phyloP scores from a whole-genome alignment of 1,140 invertebrate species.

The Drosophila sp. region DNA sequence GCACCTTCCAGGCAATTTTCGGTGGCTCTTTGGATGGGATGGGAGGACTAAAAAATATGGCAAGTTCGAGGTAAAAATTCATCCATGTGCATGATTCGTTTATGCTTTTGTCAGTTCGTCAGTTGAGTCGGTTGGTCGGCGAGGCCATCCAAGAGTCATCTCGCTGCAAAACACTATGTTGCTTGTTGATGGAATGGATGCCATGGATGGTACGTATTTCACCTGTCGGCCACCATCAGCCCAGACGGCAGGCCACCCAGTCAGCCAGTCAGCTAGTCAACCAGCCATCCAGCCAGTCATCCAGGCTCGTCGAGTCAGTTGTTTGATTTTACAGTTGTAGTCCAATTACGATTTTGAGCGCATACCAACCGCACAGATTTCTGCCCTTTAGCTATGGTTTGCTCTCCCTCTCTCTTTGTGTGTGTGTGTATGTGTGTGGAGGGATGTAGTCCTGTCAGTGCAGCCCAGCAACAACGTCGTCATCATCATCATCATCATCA shows the following conservation, averaged over 20 bases:
- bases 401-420: slow-evolving; percentile 16
- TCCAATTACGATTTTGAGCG: slow-evolving; percentile 80
- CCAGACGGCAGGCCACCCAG: neutral
- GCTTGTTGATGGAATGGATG: neutral
- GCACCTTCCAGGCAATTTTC: slow-evolving; percentile 39
- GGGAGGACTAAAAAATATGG: slow-evolving; percentile 19
- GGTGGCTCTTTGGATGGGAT: neutral
- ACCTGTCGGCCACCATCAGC: slow-evolving; percentile 22
- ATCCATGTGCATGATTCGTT: slow-evolving; percentile 82
- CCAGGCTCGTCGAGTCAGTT: slow-evolving; percentile 62
- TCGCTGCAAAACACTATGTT: slow-evolving; percentile 26
- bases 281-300: slow-evolving; percentile 8
- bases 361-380: slow-evolving; percentile 79
- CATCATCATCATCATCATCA: slow-evolving; percentile 30
- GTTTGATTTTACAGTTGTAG: slow-evolving; percentile 81
- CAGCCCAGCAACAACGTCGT: slow-evolving; percentile 34
- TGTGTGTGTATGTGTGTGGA: slow-evolving; percentile 18
- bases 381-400: slow-evolving; percentile 54
- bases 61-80: slow-evolving; percentile 49
- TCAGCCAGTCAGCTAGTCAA: neutral
- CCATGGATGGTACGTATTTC: slow-evolving; percentile 15
- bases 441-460: slow-evolving; percentile 1
- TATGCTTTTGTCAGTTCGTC: slow-evolving; percentile 81
- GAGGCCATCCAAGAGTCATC: slow-evolving; percentile 26
- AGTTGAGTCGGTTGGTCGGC: slow-evolving; percentile 40